Conservation (phyloP, 2,113 vertebrate genomes). For the Mustela nigripes region DNA sequence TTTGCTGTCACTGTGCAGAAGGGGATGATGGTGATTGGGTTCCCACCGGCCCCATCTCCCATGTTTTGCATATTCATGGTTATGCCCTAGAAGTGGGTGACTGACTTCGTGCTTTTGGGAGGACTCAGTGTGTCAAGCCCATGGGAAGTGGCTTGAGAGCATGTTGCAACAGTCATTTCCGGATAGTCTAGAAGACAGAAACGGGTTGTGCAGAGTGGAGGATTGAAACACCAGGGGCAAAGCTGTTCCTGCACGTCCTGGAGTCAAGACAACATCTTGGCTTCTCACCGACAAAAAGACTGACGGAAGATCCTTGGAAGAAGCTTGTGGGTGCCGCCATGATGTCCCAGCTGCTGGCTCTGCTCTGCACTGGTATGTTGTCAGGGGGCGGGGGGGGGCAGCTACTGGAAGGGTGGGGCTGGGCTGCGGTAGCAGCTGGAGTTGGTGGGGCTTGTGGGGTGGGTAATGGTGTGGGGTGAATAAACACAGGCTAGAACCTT, state of each 20-base stretch:
- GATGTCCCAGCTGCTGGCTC: background rate
- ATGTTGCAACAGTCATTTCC: background rate
- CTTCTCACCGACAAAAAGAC: background rate
- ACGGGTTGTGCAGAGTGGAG: background rate
- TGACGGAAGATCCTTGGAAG: background rate
- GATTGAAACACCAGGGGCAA: background rate
- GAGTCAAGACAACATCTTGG: background rate
- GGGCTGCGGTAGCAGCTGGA: background rate
- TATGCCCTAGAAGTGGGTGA: no score
- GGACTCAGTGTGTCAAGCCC: no score
- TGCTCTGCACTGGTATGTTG: background rate
- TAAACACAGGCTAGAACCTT: background rate
- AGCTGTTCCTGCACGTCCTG: background rate
- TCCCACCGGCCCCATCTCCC: rapidly evolving
- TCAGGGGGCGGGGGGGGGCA: rapidly evolving
- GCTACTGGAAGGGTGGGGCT: no score
- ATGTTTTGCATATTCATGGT: background rate
- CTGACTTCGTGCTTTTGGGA: background rate
- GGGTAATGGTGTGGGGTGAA: background rate
- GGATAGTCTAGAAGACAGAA: background rate
- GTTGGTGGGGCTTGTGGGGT: background rate
- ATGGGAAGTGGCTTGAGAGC: background rate
- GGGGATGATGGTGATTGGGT: background rate
- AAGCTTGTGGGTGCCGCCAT: background rate
- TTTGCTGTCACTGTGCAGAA: background rate